These are phyloP conservation scores for Cantharis lateralis DNA, from an alignment of 2,888 invertebrate species.

Conservation along the genomic window DNA sequence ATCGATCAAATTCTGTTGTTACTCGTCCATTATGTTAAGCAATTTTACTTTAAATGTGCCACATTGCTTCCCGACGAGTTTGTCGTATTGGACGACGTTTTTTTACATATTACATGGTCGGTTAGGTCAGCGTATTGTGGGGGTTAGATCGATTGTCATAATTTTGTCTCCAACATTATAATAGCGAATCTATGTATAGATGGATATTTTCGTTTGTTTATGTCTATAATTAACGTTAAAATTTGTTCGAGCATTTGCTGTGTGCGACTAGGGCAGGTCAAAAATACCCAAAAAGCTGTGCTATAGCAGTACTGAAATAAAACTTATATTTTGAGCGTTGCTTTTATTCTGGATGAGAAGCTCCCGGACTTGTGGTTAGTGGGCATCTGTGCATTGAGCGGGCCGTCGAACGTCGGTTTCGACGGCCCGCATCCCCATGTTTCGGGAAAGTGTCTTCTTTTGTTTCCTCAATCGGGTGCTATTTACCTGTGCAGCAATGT, in stretches of 20 bases:
- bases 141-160: background rate
- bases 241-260: constrained; percentile 56
- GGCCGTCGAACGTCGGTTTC: constrained; percentile 43
- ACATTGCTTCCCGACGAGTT: background rate
- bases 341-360: constrained; percentile 56
- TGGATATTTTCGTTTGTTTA: constrained; percentile 60
- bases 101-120: background rate
- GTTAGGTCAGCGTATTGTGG: background rate
- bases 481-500: constrained; percentile 23
- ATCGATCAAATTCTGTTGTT: background rate
- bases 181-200: constrained; percentile 57
- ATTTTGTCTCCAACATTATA: constrained; percentile 28
- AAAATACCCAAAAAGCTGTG: constrained; percentile 61
- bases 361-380: constrained; percentile 47
- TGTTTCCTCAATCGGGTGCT: constrained; percentile 9
- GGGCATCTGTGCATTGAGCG: constrained; percentile 47
- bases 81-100: background rate
- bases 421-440: constrained; percentile 37
- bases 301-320: constrained; percentile 59
- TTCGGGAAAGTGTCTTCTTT: constrained; percentile 27
- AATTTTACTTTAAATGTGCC: background rate
- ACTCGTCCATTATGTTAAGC: background rate
- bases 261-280: constrained; percentile 59
- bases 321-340: constrained; percentile 59
- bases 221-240: constrained; percentile 61